These are phyloP conservation scores for Motacilla tschutschensis DNA, from an alignment of 2,113 vertebrate species.

Conservation along the genomic window DNA sequence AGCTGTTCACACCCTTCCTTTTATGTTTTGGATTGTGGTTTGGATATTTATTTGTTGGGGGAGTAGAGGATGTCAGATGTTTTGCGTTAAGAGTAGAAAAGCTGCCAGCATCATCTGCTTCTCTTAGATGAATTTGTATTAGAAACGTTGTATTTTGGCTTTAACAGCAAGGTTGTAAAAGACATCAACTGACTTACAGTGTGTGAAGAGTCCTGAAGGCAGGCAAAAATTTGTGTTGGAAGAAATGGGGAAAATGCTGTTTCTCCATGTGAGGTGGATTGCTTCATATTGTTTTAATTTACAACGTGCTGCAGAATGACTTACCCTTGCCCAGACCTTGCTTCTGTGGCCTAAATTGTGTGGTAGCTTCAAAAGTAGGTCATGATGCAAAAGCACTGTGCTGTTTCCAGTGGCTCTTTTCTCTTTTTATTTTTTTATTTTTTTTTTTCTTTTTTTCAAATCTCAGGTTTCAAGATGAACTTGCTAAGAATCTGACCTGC, in stretches of 20 bases:
- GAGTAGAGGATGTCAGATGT: background rate
- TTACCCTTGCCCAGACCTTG: background rate
- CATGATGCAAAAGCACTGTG: background rate
- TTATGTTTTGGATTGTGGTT: background rate
- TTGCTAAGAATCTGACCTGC: background rate
- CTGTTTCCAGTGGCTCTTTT: background rate
- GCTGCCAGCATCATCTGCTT: background rate
- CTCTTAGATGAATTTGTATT: background rate
- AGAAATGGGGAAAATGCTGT: background rate
- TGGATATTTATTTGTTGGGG: background rate
- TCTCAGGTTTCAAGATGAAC: background rate
- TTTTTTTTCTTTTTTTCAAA: no score
- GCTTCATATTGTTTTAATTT: background rate
- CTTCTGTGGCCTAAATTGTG: background rate
- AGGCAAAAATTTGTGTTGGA: background rate
- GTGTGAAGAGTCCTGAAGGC: background rate
- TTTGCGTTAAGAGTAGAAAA: background rate
- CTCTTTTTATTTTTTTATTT: background rate
- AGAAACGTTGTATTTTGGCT: background rate
- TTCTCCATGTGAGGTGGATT: background rate
- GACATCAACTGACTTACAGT: background rate
- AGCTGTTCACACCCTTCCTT: background rate
- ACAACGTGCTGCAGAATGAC: background rate
- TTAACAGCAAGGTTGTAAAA: background rate
- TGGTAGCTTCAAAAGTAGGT: slow-evolving; percentile 22